phyloP scores from a whole-genome alignment of 23 tunicate genomes.

The Styela plicata region DNA sequence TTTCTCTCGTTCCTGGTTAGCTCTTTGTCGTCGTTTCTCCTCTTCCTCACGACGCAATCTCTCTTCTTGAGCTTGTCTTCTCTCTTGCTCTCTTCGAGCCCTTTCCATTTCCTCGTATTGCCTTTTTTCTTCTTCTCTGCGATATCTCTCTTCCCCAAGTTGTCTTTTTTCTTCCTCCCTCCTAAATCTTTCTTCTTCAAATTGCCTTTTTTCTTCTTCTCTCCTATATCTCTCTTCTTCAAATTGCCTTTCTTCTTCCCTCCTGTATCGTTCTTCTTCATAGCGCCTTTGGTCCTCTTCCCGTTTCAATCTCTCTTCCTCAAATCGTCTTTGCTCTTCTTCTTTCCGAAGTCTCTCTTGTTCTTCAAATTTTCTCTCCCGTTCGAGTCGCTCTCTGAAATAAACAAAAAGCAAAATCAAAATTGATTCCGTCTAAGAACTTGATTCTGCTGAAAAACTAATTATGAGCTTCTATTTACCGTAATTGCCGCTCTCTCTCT shows the following conservation, averaged over 20 bases:
- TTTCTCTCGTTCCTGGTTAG: neutral
- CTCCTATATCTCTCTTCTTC: slow-evolving; percentile 25
- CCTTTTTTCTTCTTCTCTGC: slow-evolving; percentile 49
- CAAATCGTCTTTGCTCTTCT: slow-evolving; percentile 2
- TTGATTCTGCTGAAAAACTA: too few relatives aligned
- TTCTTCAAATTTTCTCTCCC: slow-evolving; percentile 11
- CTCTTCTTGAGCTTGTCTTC: slow-evolving; percentile 1
- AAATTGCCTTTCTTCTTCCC: slow-evolving; percentile 31
- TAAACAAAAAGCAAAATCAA: too few relatives aligned
- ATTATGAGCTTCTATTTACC: slow-evolving; percentile 1
- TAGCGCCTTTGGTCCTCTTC: slow-evolving; percentile 10
- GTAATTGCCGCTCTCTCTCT: slow-evolving; percentile 22
- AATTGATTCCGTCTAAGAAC: too few relatives aligned
- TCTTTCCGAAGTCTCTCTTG: neutral
- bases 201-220: slow-evolving; percentile 21
- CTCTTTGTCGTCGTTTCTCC: slow-evolving; percentile 11
- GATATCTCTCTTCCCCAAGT: slow-evolving; percentile 24
- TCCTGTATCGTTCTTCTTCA: slow-evolving; percentile 1
- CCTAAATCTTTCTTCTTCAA: slow-evolving; percentile 10
- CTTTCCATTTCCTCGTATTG: slow-evolving; percentile 27
- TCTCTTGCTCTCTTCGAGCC: neutral
- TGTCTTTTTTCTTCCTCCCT: slow-evolving; percentile 29
- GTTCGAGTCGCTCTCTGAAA: slow-evolving; percentile 24
- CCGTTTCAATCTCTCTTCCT: slow-evolving; percentile 19
- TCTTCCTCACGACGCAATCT: slow-evolving; percentile 8